Percentiles rank a stretch among this genome's conserved stretches.
phyloP scores from a whole-genome alignment of 2,888 invertebrate genomes.

The Lottia scabra region DNA sequence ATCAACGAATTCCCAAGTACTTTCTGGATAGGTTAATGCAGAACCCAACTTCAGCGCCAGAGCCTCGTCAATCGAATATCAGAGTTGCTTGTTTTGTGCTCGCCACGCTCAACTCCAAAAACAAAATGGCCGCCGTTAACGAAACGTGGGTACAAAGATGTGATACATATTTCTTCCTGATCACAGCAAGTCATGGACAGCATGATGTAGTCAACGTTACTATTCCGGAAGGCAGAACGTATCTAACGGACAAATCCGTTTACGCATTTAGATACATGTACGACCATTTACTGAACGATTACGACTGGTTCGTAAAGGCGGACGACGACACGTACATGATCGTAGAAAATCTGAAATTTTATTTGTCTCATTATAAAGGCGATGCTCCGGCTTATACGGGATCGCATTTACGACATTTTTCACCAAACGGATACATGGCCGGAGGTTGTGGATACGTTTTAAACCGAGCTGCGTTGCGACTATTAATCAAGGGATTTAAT shows the following conservation, averaged over 20 bases:
- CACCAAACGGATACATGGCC: background rate
- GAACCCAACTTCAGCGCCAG: too few species aligned
- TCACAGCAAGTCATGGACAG: background rate
- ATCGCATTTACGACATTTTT: background rate
- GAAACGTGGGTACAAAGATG: background rate
- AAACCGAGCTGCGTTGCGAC: background rate
- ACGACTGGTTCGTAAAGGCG: background rate
- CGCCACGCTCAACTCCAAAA: background rate
- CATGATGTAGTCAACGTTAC: background rate
- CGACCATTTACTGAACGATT: background rate
- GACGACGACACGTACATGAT: conserved; percentile 3
- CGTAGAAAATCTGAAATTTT: background rate
- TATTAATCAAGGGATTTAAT: background rate
- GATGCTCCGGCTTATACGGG: background rate
- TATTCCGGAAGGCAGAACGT: background rate
- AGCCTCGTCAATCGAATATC: background rate
- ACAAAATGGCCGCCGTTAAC: background rate
- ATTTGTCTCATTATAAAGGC: background rate
- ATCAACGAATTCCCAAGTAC: too few species aligned
- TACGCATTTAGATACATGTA: background rate
- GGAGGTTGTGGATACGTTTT: background rate
- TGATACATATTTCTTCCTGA: background rate
- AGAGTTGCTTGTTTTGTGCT: background rate
- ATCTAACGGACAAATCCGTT: background rate
- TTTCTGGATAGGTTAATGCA: too few species aligned